These are phyloP conservation scores for Netelia melanura DNA, from an alignment of 2,888 invertebrate genomes.

Conservation along the genomic window DNA sequence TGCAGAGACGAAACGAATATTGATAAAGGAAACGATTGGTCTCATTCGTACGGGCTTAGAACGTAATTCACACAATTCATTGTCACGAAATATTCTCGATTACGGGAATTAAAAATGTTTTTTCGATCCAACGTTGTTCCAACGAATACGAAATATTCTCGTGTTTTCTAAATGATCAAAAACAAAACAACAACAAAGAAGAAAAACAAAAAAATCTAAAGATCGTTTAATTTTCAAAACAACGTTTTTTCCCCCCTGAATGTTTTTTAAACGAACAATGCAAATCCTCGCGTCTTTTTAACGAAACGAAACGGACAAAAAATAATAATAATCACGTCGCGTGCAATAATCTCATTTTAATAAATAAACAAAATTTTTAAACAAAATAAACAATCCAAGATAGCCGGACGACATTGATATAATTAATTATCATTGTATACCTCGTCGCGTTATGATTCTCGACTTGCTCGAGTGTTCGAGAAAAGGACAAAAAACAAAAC, in stretches of 20 bases:
- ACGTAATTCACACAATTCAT: slow-evolving; percentile 20
- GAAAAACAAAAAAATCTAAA: not conserved
- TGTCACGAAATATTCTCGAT: not conserved
- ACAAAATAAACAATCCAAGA: not conserved
- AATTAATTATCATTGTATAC: slow-evolving; percentile 23
- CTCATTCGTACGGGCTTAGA: slow-evolving; percentile 10
- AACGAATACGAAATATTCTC: too few species aligned
- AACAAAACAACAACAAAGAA: not conserved
- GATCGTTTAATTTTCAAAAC: not conserved
- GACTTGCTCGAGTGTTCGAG: slow-evolving; percentile 33
- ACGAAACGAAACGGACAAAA: slow-evolving; percentile 5
- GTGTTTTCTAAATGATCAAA: not conserved
- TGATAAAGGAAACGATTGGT: not conserved
- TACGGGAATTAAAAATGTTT: too few species aligned
- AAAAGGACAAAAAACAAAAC: not conserved
- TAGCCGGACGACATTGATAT: not conserved
- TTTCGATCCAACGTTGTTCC: too few species aligned
- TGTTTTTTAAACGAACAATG: slow-evolving; percentile 3
- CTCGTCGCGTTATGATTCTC: slow-evolving; percentile 1
- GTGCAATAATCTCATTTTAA: slow-evolving; percentile 29
- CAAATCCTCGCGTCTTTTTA: slow-evolving; percentile 9
- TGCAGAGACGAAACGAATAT: not conserved
- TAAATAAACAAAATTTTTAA: not conserved
- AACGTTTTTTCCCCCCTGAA: not conserved
- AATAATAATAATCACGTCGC: not conserved